Evolutionary conservation across 2,888 invertebrate species (phyloP), one percentile per base, ranked within the genome.

Genomic region (Lymantria dispar): DNA sequence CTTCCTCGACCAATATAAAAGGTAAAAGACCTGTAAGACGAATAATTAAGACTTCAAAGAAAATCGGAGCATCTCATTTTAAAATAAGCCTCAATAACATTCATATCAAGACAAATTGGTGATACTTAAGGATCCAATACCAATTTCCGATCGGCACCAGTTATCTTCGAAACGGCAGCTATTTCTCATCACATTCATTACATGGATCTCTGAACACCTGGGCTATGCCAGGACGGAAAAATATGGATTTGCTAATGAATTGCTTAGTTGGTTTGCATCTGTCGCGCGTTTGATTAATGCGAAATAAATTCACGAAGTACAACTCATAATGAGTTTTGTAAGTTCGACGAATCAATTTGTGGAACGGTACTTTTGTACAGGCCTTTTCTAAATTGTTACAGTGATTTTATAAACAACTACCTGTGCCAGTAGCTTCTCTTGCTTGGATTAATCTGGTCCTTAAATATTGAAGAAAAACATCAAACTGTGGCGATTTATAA

Each of bases 241-340:
- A 80, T 80, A 81, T 80, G 78, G 70, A 72, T 65, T 56, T 69
- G 54, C 76, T 82, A 83, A 83, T 83, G 81, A 83, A 80, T 78
- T 68, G 74, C 74, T 81, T 76, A 78, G 68, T 62, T 52, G 73
- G 76, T 74, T 76, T 78, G 58, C 66, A 58, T 76, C 76, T 80
- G 80, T 78, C 82, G 55, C 67, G 55, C 47, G 10, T 54, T 66
- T 82, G 83, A 83, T 77, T 74, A 75, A 83, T 83, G 76, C 52
- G 60, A 50, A 65, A 66, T 58, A 63, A 68, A 65, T 63, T 68
- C 40, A 47, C 54, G 49, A 59, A 58, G 63, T 62, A 64, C 54
- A 48, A 40, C 46, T 57, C 48, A 59, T 70, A 68, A 74, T 69
- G 72, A 74, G 70, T 48, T 52, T 48, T 31, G n/a, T 33, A 52